Conservation (phyloP, 2,113 vertebrate genomes). For the Alethe castanea region DNA sequence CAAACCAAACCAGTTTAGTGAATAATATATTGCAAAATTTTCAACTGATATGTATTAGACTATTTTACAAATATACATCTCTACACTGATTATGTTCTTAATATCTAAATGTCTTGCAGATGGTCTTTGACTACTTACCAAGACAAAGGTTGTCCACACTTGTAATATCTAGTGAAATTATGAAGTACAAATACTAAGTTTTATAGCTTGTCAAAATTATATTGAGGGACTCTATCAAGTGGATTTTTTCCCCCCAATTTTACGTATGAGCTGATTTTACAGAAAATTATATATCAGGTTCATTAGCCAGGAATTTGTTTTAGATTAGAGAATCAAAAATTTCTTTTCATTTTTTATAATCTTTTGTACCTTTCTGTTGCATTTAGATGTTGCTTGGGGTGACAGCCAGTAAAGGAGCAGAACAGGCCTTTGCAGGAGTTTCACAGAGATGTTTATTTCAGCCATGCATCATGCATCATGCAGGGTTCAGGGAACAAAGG, state of each 20-base stretch:
- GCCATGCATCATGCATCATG: too few species aligned
- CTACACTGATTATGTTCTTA: not conserved
- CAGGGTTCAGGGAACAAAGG: too few species aligned
- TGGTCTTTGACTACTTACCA: not conserved
- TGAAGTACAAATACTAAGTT: not conserved
- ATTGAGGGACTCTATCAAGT: not conserved
- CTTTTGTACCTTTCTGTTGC: not conserved
- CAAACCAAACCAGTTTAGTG: not conserved
- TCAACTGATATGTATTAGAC: not conserved
- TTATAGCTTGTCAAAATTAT: not conserved
- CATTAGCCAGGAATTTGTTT: not conserved
- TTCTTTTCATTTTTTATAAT: not conserved
- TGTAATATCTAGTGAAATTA: not conserved
- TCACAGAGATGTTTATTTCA: too few species aligned
- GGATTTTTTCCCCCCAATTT: not conserved
- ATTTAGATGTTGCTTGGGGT: too few species aligned
- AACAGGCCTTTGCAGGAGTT: too few species aligned
- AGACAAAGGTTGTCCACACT: not conserved
- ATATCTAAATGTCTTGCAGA: not conserved
- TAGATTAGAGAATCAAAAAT: not conserved
- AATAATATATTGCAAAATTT: not conserved
- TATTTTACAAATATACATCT: not conserved
- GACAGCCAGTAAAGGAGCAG: too few species aligned
- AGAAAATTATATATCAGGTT: not conserved
- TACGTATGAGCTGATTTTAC: not conserved